Percentiles rank a stretch among this genome's conserved stretches.
Conservation (phyloP, 2,113 vertebrate species). For the Xerus inauris region DNA sequence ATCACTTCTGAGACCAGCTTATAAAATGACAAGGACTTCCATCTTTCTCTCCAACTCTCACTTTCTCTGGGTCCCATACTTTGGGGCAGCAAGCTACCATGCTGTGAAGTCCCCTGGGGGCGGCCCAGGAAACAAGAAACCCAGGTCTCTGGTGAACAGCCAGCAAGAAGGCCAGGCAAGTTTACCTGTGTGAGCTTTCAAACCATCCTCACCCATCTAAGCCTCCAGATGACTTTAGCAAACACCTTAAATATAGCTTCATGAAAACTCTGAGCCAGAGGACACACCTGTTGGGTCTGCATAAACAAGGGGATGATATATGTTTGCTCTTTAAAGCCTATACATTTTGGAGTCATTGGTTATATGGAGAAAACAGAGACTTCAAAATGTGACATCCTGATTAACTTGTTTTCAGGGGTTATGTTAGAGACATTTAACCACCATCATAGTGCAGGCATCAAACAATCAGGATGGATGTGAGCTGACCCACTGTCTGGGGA, state of each 20-base stretch:
- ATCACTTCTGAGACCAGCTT: neutral
- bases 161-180: neutral
- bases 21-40: neutral
- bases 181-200: neutral
- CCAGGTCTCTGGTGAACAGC: neutral
- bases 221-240: neutral
- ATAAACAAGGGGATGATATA: neutral
- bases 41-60: neutral
- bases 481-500: neutral
- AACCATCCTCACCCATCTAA: too few relatives aligned
- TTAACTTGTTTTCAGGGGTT: neutral
- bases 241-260: neutral
- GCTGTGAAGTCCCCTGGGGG: neutral
- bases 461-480: fast-evolving
- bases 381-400: neutral
- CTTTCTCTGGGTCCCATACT: neutral
- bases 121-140: neutral
- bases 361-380: neutral
- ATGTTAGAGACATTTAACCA: too few relatives aligned
- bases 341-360: neutral
- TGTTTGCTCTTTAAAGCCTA: neutral
- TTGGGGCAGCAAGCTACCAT: neutral
- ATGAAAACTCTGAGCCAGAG: neutral
- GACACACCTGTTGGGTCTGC: neutral
- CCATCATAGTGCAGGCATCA: neutral